A percentile compares a stretch with the other conserved stretches of the same genome.
phyloP scores from a whole-genome alignment of 2,797 vertebrate species.

The Gallirallus australis region DNA sequence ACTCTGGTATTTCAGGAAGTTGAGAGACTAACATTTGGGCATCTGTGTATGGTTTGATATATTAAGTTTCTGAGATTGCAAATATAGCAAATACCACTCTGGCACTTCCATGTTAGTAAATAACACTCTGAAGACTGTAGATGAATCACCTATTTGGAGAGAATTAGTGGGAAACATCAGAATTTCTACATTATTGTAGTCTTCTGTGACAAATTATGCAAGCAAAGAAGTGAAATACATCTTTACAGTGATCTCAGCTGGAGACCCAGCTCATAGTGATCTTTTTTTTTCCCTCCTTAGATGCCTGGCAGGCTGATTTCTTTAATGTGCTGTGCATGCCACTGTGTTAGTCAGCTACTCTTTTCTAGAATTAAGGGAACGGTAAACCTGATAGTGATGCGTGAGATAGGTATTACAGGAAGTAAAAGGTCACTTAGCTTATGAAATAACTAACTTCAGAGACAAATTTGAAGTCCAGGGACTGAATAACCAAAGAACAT shows the following conservation, averaged over 20 bases:
- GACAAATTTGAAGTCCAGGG: not conserved
- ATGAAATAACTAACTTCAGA: conserved; percentile 5
- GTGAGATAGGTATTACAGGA: not conserved
- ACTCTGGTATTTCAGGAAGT: not conserved
- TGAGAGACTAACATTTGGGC: not conserved
- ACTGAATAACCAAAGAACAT: not conserved
- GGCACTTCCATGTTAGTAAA: not conserved
- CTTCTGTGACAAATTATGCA: not conserved
- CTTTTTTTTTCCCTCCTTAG: not conserved
- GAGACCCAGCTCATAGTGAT: not conserved
- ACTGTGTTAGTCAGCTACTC: not conserved
- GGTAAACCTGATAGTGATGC: not conserved
- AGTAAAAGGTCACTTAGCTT: not conserved
- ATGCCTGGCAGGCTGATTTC: not conserved
- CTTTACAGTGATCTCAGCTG: not conserved
- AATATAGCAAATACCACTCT: not conserved
- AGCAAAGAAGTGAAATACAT: not conserved
- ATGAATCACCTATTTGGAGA: not conserved
- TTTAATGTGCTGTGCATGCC: not conserved
- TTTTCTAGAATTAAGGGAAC: not conserved
- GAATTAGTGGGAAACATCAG: not conserved
- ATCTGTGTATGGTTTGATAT: not conserved
- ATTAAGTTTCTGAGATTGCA: not conserved
- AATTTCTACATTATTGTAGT: not conserved
- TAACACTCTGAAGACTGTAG: not conserved